Evolutionary conservation across 2,888 invertebrate species (phyloP), one percentile per base, ranked within the genome.

Genomic region (Erebia ligea): DNA sequence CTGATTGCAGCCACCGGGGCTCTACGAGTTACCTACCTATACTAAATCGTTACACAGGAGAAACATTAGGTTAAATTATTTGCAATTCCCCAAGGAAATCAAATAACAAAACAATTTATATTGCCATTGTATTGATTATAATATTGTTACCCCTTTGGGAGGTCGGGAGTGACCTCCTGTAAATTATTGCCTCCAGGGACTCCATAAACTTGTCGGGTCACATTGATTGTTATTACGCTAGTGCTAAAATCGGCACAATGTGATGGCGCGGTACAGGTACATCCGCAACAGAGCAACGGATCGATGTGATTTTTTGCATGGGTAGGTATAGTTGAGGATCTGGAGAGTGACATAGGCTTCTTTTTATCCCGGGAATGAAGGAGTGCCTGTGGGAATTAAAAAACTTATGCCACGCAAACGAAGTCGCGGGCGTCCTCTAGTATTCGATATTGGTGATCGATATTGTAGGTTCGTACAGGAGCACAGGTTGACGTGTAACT

Each of bases 81-180:
- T 61, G 1, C 42, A 42, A 45, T 11, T 61, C 61, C 42, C 61
- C 42, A 19, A 1, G 19, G 61, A 42, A 62, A 62, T 62, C 62
- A 62, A 62, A 21, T 21, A 62, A 42, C 61, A 61, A 62, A 25
- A 45, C 48, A 48, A 48, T 62, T 62, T 48, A 21, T 48, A 48
- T 62, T 48, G 62, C 21, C 17, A 13, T 62, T 21, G 25, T 62
- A 62, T 62, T 62, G 62, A 62, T 62, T 61, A 61, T 42, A 19
- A 11, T 62, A 21, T 42, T 62, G 19, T 21, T 48, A 62, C 48
- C 19, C 61, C 62, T 62, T 48, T 15, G 62, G 62, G 62, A 62
- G 48, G 21, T 62, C 45, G 15, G 62, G 8, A 48, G 21, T 45
- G 62, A 21, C 62, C 21, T 62, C 17, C 21, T 48, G 48, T 48